Percentiles rank a stretch among this genome's conserved stretches.
phyloP scores from a whole-genome alignment of 2,113 vertebrate species.

The Festucalex cinctus region DNA sequence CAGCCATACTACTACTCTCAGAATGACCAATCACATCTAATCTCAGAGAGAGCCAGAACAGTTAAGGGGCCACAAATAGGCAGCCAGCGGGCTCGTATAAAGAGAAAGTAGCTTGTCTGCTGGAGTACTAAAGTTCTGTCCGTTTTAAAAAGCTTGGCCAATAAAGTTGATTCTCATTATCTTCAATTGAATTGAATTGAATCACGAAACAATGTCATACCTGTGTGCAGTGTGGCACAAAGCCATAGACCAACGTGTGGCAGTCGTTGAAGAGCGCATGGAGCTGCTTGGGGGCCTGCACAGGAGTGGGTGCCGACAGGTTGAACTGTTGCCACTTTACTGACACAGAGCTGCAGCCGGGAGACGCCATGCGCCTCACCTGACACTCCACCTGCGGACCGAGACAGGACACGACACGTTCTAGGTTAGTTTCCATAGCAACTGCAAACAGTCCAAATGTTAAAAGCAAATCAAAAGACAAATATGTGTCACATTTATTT shows the following conservation, averaged over 20 bases:
- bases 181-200: neutral
- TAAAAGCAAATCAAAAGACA: neutral
- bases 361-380: slow-evolving; percentile 67
- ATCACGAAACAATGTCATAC: slow-evolving; percentile 42
- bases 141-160: neutral
- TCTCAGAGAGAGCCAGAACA: neutral
- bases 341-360: slow-evolving; percentile 79
- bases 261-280: slow-evolving; percentile 76
- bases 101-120: no score
- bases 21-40: neutral
- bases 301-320: slow-evolving; percentile 44
- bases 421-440: neutral
- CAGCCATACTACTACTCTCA: neutral
- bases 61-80: neutral
- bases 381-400: slow-evolving; percentile 72
- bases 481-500: neutral
- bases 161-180: neutral
- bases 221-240: slow-evolving; percentile 82
- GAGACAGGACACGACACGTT: neutral
- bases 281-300: slow-evolving; percentile 80
- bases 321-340: slow-evolving; percentile 84
- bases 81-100: no score
- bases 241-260: slow-evolving; percentile 81
- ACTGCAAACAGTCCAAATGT: neutral
- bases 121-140: no score